Conservation (phyloP, 2,888 invertebrate genomes). For the Anthoptus insignis region DNA sequence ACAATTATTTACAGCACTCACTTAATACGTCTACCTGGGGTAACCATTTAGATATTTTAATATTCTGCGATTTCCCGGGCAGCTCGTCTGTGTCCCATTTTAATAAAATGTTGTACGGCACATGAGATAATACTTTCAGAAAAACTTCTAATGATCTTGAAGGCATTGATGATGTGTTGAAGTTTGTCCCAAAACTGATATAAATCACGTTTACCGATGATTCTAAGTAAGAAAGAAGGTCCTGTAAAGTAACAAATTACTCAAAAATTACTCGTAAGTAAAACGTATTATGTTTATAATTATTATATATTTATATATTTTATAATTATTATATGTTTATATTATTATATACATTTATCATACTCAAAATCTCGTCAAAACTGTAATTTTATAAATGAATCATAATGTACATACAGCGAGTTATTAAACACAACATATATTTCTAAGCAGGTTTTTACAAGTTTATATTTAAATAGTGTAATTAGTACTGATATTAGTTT, state of each 20-base stretch:
- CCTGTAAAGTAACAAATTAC: slow-evolving; percentile 58
- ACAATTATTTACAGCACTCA: slow-evolving; percentile 9
- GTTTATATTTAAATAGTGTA: too few relatives aligned
- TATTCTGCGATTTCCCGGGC: slow-evolving; percentile 40
- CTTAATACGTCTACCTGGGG: slow-evolving; percentile 64
- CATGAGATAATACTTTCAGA: slow-evolving; percentile 50
- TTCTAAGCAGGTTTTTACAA: too few relatives aligned
- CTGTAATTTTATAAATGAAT: too few relatives aligned
- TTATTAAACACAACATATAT: too few relatives aligned
- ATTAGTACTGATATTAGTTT: too few relatives aligned
- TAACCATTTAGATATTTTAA: slow-evolving; percentile 45
- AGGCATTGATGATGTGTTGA: background rate
- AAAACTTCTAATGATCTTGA: background rate
- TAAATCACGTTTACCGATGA: slow-evolving; percentile 61
- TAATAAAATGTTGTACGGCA: slow-evolving; percentile 70
- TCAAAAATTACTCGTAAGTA: too few relatives aligned
- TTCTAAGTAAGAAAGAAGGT: slow-evolving; percentile 58
- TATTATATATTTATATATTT: too few relatives aligned
- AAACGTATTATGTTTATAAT: too few relatives aligned
- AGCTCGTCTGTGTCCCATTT: slow-evolving; percentile 63
- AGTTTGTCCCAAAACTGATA: slow-evolving; percentile 65
- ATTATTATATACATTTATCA: too few relatives aligned
- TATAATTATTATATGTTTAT: too few relatives aligned
- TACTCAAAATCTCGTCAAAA: too few relatives aligned
- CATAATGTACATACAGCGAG: too few relatives aligned